A percentile compares a stretch with the other conserved stretches of the same genome.
Evolutionary conservation across 2,888 invertebrate species (phyloP).

Genomic region (Palloptera scutellata): DNA sequence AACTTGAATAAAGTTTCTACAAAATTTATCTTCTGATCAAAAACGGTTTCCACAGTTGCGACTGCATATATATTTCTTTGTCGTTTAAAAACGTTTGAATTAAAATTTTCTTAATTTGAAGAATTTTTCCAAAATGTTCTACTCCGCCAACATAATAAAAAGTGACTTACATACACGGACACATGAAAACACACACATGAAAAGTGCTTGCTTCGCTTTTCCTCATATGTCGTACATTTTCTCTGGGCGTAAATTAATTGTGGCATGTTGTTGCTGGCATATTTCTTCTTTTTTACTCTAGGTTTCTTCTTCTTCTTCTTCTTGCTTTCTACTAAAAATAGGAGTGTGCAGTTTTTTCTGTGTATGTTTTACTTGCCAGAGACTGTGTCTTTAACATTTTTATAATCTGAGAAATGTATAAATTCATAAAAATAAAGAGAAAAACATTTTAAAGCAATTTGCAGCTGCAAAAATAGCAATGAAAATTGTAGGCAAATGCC

Average conservation of each 20-base stretch:
- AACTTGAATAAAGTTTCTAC: too few relatives aligned
- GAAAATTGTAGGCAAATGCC: too few relatives aligned
- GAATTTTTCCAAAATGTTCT: not conserved
- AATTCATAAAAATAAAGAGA: not conserved
- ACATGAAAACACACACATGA: not conserved
- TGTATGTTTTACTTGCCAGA: conserved; percentile 6
- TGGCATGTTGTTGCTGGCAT: conserved; percentile 1
- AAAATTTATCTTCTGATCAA: too few relatives aligned
- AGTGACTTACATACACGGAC: too few relatives aligned
- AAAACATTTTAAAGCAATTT: conserved; percentile 9
- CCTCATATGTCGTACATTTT: not conserved
- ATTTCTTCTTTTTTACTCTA: not conserved
- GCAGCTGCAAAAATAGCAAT: conserved; percentile 17
- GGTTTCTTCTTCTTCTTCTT: not conserved
- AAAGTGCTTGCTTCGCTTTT: conserved; percentile 9
- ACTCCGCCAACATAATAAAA: not conserved
- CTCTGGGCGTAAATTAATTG: not conserved
- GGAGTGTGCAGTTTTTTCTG: conserved; percentile 5
- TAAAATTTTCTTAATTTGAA: too few relatives aligned
- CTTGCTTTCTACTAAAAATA: conserved; percentile 12
- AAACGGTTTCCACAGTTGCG: too few relatives aligned
- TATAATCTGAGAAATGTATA: conserved; percentile 4
- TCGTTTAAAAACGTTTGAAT: too few relatives aligned
- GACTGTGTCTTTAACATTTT: conserved; percentile 1
- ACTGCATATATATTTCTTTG: too few relatives aligned